Percentiles rank a stretch among this genome's conserved stretches.
Conservation (phyloP, 2,113 vertebrate species). For the Helogale parvula region DNA sequence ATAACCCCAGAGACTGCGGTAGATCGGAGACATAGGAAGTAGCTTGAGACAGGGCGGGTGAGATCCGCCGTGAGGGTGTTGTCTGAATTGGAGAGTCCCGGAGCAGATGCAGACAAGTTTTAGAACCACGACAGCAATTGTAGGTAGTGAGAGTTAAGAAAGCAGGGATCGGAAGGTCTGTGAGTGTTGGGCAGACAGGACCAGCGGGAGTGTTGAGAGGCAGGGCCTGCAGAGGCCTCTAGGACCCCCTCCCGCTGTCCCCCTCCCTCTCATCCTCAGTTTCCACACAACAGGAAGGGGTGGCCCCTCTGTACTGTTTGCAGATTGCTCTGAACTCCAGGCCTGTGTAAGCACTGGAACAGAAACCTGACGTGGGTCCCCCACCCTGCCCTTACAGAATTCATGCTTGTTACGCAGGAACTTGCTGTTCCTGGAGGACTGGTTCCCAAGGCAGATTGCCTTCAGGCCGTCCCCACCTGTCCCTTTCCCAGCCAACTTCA, state of each 20-base stretch:
- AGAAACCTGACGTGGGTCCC: not conserved
- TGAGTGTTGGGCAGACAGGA: not conserved
- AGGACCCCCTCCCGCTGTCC: rapidly evolving
- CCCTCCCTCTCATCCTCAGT: not conserved
- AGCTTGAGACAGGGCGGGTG: no score
- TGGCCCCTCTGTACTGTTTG: not conserved
- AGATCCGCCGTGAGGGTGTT: not conserved
- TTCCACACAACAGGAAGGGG: not conserved
- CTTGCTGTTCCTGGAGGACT: not conserved
- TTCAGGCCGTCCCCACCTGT: rapidly evolving
- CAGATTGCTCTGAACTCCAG: not conserved
- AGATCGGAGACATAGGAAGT: not conserved
- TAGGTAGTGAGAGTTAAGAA: not conserved
- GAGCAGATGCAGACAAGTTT: not conserved
- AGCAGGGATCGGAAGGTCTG: not conserved
- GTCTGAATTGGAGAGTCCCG: not conserved
- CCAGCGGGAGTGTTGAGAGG: not conserved
- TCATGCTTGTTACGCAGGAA: not conserved
- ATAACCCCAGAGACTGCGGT: not conserved
- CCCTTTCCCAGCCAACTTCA: not conserved
- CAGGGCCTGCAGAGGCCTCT: not conserved
- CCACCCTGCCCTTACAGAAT: not conserved
- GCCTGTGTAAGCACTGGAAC: not conserved
- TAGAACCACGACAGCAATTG: not conserved
- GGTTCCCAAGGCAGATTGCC: not conserved